Evolutionary conservation across 53 echinoderm and acorn worm species (phyloP).

Genomic region (Pentamera pediparva): DNA sequence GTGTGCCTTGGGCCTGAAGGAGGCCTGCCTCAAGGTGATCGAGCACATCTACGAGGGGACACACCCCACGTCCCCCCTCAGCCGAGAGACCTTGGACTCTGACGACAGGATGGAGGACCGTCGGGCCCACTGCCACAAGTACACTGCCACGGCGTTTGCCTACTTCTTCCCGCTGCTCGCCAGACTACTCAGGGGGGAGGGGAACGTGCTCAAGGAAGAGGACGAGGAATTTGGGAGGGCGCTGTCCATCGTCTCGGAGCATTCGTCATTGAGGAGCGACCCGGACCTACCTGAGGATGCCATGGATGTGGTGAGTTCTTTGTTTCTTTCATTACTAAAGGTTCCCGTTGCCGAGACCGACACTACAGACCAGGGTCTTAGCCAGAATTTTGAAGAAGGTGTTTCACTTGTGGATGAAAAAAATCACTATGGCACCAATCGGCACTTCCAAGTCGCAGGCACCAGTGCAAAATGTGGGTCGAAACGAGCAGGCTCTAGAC

Average conservation of each 20-base stretch:
- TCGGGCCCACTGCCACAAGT: constrained; percentile 2
- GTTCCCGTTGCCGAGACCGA: too few species aligned
- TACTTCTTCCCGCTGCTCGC: constrained; percentile 73
- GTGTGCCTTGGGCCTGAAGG: constrained; percentile 53
- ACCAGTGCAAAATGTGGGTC: too few species aligned
- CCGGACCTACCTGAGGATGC: constrained; percentile 38
- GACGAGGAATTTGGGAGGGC: constrained; percentile 57
- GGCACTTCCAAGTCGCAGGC: too few species aligned
- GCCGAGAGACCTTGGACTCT: constrained; percentile 15
- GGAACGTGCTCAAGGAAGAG: constrained; percentile 50
- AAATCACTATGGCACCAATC: too few species aligned
- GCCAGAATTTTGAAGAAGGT: too few species aligned
- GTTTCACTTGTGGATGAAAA: too few species aligned
- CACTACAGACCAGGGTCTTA: too few species aligned
- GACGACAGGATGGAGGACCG: constrained; percentile 27
- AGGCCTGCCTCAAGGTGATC: constrained; percentile 55
- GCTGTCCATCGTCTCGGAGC: constrained; percentile 61
- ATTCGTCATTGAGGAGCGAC: constrained; percentile 56
- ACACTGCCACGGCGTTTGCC: constrained; percentile 72
- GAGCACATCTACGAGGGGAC: constrained; percentile 41
- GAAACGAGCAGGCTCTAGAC: too few species aligned
- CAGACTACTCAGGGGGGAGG: constrained; percentile 63
- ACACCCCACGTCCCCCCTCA: not conserved
- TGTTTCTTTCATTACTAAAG: not conserved
- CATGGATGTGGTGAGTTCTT: constrained; percentile 65